Conservation (phyloP, 2,888 invertebrate species). For the Microctonus hyperodae region DNA sequence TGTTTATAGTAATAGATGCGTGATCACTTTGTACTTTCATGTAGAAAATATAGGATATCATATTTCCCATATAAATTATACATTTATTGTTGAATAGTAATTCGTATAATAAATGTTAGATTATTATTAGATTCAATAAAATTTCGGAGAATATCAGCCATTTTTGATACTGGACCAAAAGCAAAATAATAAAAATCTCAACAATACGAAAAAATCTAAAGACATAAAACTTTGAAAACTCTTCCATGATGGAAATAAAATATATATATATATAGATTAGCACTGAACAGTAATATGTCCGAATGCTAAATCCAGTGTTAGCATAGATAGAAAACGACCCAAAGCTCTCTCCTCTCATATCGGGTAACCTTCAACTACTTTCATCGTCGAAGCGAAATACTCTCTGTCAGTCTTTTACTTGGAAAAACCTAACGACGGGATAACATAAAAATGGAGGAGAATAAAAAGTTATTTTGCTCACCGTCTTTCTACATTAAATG, state of each 20-base stretch:
- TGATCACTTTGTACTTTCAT: background rate
- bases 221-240: background rate
- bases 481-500: background rate
- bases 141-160: background rate
- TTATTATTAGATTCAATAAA: no score
- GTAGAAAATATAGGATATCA: background rate
- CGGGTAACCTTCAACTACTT: constrained; percentile 18
- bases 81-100: no score
- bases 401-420: background rate
- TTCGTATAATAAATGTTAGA: no score
- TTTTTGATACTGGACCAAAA: background rate
- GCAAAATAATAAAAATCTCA: background rate
- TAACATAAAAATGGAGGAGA: constrained; percentile 6
- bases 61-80: no score
- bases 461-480: background rate
- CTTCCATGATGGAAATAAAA: background rate
- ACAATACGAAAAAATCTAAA: background rate
- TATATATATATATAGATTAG: background rate
- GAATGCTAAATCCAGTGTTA: constrained; percentile 31
- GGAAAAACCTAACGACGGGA: background rate
- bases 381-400: background rate
- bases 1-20: background rate
- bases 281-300: constrained; percentile 17
- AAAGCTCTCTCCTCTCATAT: background rate
- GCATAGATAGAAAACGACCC: constrained; percentile 34